Evolutionary conservation across 2,888 invertebrate genomes (phyloP).

Genomic region (Tetanocera ferruginea): DNA sequence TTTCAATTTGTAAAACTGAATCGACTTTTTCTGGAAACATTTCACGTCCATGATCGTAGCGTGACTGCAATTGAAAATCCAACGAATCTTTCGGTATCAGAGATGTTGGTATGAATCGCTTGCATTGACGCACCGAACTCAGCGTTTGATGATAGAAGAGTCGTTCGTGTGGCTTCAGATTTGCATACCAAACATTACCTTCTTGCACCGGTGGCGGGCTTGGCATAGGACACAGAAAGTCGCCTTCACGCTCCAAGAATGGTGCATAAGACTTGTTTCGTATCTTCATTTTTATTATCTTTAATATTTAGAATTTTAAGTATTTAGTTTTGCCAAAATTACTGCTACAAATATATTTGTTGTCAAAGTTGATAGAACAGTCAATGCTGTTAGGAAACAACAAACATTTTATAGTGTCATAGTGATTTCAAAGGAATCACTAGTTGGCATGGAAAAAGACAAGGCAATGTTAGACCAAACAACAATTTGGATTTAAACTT

Average conservation of each 20-base stretch:
- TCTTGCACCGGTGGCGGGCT: constrained; percentile 55
- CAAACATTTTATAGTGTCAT: neutral
- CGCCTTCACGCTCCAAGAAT: constrained; percentile 70
- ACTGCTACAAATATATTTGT: no score
- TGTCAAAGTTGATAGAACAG: neutral
- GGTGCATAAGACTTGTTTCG: constrained; percentile 67
- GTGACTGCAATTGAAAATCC: constrained; percentile 77
- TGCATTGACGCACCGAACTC: constrained; percentile 71
- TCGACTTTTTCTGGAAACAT: constrained; percentile 77
- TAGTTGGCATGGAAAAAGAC: no score
- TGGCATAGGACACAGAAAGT: constrained; percentile 66
- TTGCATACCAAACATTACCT: constrained; percentile 63
- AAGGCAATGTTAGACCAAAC: no score
- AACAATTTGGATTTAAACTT: no score
- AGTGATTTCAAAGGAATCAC: neutral
- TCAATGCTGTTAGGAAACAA: neutral
- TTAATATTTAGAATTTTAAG: neutral
- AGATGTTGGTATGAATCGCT: constrained; percentile 64
- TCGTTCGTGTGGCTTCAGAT: constrained; percentile 69
- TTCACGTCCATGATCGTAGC: constrained; percentile 78
- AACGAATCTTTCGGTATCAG: constrained; percentile 76
- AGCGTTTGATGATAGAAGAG: constrained; percentile 73
- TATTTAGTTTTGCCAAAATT: no score
- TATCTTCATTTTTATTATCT: constrained; percentile 53
- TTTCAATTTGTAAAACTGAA: constrained; percentile 78